Evolutionary conservation across 2,113 vertebrate genomes (phyloP).

Genomic region (Cygnus atratus): DNA sequence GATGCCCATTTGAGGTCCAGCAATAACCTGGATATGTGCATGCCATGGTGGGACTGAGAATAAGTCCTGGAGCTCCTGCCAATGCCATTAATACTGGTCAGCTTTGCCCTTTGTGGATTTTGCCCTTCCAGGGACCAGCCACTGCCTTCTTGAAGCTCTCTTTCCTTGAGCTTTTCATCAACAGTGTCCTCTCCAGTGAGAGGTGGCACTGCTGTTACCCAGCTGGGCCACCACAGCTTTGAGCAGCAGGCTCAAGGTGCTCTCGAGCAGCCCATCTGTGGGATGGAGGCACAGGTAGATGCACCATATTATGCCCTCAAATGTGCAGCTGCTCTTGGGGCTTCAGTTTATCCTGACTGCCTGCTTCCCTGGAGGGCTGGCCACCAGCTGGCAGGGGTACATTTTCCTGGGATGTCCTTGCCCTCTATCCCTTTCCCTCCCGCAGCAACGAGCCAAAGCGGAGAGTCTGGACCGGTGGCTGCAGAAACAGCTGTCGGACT

Average conservation of each 20-base stretch:
- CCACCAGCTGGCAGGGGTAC: neutral
- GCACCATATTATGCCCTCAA: too few relatives aligned
- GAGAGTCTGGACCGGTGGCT: conserved; percentile 68
- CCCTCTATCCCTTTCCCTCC: neutral
- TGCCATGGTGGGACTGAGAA: neutral
- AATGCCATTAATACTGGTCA: neutral
- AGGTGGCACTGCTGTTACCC: neutral
- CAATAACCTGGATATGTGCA: neutral
- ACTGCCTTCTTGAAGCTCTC: neutral
- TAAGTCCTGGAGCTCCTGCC: neutral
- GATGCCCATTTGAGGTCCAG: neutral
- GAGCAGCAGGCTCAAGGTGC: neutral
- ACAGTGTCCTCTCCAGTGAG: neutral
- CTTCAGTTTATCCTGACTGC: neutral
- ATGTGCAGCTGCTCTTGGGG: neutral
- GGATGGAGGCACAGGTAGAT: neutral
- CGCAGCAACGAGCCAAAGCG: conserved; percentile 74
- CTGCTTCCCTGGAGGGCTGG: neutral
- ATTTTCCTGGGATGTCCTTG: neutral
- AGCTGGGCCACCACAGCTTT: neutral
- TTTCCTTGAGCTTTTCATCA: neutral
- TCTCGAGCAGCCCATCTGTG: neutral
- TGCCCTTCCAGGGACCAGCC: neutral
- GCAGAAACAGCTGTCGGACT: conserved; percentile 68
- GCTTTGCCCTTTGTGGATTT: neutral